These are phyloP conservation scores for Phalera bucephala DNA, from an alignment of 2,888 invertebrate species.

Conservation along the genomic window DNA sequence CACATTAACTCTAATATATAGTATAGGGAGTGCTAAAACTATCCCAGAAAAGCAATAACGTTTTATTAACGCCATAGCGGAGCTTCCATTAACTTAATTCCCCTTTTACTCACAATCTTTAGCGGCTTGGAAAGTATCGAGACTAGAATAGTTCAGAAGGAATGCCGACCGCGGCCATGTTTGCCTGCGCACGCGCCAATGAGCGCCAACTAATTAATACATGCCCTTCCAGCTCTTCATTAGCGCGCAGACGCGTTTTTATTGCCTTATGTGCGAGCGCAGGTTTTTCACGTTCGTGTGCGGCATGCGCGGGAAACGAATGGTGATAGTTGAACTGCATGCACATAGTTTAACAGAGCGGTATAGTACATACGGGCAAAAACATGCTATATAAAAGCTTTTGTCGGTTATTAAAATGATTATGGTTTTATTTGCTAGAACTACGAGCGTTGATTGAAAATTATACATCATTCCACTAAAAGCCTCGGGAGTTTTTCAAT, in stretches of 20 bases:
- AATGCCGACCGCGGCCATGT: constrained; percentile 32
- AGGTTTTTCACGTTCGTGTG: constrained; percentile 28
- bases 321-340: constrained; percentile 9
- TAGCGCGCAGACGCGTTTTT: constrained; percentile 71
- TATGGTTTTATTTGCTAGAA: background rate
- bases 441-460: background rate
- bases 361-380: background rate
- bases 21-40: constrained; percentile 6
- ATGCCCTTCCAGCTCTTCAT: constrained; percentile 71
- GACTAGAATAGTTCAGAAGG: constrained; percentile 40
- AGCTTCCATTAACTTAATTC: constrained; percentile 23
- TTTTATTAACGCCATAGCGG: constrained; percentile 13
- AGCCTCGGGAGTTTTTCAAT: background rate
- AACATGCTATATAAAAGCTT: background rate
- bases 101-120: constrained; percentile 18
- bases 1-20: constrained; percentile 1
- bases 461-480: constrained; percentile 1
- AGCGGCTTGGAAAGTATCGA: constrained; percentile 31
- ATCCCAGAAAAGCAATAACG: constrained; percentile 11
- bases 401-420: background rate
- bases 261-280: constrained; percentile 24
- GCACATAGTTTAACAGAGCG: background rate
- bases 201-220: constrained; percentile 64
- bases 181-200: constrained; percentile 62
- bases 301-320: constrained; percentile 14